A percentile compares a stretch with the other conserved stretches of the same genome.
Conservation (phyloP, 2,888 invertebrate genomes). For the Vandiemenella viatica region DNA sequence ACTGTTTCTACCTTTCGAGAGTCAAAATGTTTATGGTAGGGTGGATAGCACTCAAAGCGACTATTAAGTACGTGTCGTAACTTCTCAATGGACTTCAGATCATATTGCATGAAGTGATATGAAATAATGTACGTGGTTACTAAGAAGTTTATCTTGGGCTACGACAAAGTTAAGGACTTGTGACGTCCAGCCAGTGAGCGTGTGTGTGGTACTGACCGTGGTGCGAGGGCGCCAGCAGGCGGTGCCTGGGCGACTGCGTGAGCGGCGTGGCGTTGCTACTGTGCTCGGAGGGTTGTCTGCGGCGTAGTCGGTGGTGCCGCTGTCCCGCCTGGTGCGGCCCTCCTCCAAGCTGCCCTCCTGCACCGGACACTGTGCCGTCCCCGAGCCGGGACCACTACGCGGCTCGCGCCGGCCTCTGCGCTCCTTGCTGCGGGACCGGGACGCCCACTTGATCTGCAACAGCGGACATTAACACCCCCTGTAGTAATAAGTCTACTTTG, state of each 20-base stretch:
- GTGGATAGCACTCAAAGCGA: too few relatives aligned
- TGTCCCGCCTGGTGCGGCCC: conserved; percentile 28
- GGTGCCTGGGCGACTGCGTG: conserved; percentile 64
- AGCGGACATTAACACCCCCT: neutral
- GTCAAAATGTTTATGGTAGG: too few relatives aligned
- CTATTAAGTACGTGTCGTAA: too few relatives aligned
- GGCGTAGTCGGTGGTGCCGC: conserved; percentile 55
- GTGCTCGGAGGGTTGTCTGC: conserved; percentile 69
- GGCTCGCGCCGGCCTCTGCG: conserved; percentile 38
- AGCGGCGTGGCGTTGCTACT: conserved; percentile 45
- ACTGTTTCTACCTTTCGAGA: too few relatives aligned
- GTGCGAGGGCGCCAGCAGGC: conserved; percentile 31
- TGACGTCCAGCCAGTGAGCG: too few relatives aligned
- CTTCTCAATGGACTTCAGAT: too few relatives aligned
- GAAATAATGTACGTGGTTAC: too few relatives aligned
- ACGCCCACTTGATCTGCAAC: conserved; percentile 54
- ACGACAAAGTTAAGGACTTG: too few relatives aligned
- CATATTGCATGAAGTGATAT: too few relatives aligned
- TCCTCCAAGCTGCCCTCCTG: conserved; percentile 30
- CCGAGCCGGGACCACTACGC: conserved; percentile 31
- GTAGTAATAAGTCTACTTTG: too few relatives aligned
- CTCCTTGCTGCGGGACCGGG: conserved; percentile 43
- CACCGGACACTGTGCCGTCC: conserved; percentile 13
- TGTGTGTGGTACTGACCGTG: conserved; percentile 10
- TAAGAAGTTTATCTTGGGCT: too few relatives aligned